Evolutionary conservation across 2,888 invertebrate species (phyloP), one percentile per base, ranked within the genome.

Genomic region (Cheilosia scutellata): DNA sequence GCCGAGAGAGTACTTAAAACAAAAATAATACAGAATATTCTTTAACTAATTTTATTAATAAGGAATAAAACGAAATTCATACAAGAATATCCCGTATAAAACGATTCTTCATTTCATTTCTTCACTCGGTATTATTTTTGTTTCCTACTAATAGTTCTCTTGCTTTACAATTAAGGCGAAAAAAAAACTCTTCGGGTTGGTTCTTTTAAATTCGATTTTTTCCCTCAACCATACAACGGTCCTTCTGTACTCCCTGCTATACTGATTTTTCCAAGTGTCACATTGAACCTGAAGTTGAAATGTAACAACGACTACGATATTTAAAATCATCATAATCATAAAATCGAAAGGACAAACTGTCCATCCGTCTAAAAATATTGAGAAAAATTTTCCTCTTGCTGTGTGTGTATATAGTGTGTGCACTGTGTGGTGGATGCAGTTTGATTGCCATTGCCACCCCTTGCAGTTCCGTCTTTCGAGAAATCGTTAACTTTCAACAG

Each of bases 1-100:
- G 79, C 70, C 84, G 87, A 87, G 88, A 88, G 87, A 84, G 82
- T 87, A 88, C 87, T 87, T 87, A 88, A 78, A 82, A 78, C 84
- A 76, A 79, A 87, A 86, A 80, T 86, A 86, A 77, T 75, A 82
- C 68, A 78, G 78, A 82, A 78, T 68, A 74, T 79, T 78, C 68
- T 74, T 78, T 53, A 42, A 7, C 2, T 5, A 51, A 13, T 51
- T 25, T 27, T 51, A 6, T 5, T 6, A 33, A 29, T 0, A 74
- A 78, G 72, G 77, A 77, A 83, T 68, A 78, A 31, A 55, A 76
- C 74, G 63, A 79, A 84, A 75, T 71, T 27, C 42, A 27, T 76
- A 66, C 13, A 29, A 60, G 2, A 42, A 29, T 29, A 33, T 16
- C 5, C 11, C n/a, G 29, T 5, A 44, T 1, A 7, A 42, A 27